These are phyloP conservation scores for Nomada fabriciana DNA, from an alignment of 2,888 invertebrate species.

Conservation along the genomic window DNA sequence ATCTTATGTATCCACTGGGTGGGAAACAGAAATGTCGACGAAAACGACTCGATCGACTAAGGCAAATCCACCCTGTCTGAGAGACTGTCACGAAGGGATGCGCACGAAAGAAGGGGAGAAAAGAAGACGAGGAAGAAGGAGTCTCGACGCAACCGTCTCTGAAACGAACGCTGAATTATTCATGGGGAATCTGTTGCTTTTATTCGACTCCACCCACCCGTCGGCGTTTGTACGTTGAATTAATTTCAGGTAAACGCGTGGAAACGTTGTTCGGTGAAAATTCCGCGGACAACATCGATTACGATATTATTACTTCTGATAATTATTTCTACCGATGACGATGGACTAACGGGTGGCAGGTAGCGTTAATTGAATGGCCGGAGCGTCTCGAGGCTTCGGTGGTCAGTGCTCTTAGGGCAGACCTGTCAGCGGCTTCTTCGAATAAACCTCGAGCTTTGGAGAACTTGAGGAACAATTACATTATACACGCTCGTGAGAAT, in stretches of 20 bases:
- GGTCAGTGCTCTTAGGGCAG: neutral
- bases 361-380: neutral
- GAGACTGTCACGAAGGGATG: conserved; percentile 32
- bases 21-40: conserved; percentile 48
- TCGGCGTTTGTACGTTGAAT: conserved; percentile 45
- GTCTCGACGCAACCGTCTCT: conserved; percentile 51
- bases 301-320: neutral
- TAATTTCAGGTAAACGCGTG: conserved; percentile 25
- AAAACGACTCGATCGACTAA: conserved; percentile 50
- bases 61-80: conserved; percentile 51
- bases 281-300: neutral
- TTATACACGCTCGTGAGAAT: neutral
- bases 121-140: conserved; percentile 1
- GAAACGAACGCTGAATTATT: conserved; percentile 73
- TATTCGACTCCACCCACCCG: conserved; percentile 47
- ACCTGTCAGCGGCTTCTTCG: neutral
- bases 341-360: neutral
- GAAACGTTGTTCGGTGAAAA: conserved; percentile 4
- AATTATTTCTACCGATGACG: neutral
- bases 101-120: conserved; percentile 1
- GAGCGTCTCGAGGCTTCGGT: neutral
- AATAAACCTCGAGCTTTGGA: neutral
- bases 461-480: neutral
- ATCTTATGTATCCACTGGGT: conserved; percentile 30
- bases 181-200: conserved; percentile 77